Base-by-base conservation (phyloP, 2,797 vertebrate species). In the Decapterus maruadsi region DNA sequence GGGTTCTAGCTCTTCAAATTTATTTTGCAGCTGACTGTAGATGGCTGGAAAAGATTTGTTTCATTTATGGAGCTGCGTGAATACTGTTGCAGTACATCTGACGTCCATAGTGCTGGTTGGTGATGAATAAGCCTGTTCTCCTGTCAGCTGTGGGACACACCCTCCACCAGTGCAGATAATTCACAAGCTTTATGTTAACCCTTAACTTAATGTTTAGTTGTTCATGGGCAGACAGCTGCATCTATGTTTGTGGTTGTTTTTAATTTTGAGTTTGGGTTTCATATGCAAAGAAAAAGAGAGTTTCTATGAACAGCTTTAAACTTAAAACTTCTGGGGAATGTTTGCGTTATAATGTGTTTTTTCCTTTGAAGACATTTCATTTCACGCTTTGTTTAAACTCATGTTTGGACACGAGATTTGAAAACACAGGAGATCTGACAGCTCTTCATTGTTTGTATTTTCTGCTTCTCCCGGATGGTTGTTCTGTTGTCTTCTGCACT, bases 111-210 rank as follows among this genome's bases (percentile, higher is more conserved):
- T 51, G 56, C 40, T 7, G 34, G n/a, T 8, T 75, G 58, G 26
- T 73, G 45, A 79, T 48, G 14, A 69, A 82, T 75, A 65, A 46
- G 38, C 14, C 10, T 63, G n/a, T 3, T 71, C 29, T 78, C 77
- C 72, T 63, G 31, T 76, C 40, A 82, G 31, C 36, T 13, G n/a
- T 13, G n/a, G 3, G 14, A 73, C 17, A 64, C 56, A 38, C 48
- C 34, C 19, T 61, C 34, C 40, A 31, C 57, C 38, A 50, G 26
- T 31, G 56, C n/a, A 34, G 46, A 60, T 48, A 29, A 26, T 62
- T 64, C 50, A 71, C n/a, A 19, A 40, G 36, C 36, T 65, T 50
- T 63, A 13, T 22, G 12, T 74, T 43, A 43, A 31, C 22, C 4
- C 3, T 17, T 5, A 55, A 36, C 17, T 17, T 45, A 22, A 20